These are phyloP conservation scores for Tanytarsus gracilentus DNA, from an alignment of 2,888 invertebrate species.

Conservation along the genomic window DNA sequence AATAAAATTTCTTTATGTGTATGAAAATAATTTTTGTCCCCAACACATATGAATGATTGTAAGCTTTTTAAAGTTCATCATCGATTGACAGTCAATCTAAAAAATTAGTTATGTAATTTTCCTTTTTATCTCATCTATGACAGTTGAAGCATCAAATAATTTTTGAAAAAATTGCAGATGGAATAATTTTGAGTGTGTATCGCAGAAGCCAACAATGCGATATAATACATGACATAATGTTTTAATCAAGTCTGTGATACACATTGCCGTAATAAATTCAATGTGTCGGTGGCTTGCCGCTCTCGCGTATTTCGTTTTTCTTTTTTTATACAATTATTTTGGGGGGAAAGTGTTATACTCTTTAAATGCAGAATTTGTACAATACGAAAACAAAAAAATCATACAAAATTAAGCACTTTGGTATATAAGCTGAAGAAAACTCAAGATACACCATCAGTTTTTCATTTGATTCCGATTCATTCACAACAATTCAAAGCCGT, in stretches of 20 bases:
- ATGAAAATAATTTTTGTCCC: too few relatives aligned
- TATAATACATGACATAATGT: too few relatives aligned
- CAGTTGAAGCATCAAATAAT: not conserved
- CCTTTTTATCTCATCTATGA: not conserved
- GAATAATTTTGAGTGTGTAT: not conserved
- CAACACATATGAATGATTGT: too few relatives aligned
- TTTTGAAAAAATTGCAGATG: not conserved
- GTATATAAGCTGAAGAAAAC: slow-evolving; percentile 22
- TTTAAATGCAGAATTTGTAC: slow-evolving; percentile 26
- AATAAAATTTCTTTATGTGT: too few relatives aligned
- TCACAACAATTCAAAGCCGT: slow-evolving; percentile 1
- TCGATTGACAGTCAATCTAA: too few relatives aligned
- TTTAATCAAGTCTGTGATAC: not conserved
- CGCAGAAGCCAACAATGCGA: not conserved
- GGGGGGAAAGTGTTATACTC: slow-evolving; percentile 21
- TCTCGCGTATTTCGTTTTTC: slow-evolving; percentile 2
- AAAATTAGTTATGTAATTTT: too few relatives aligned
- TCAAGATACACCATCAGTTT: slow-evolving; percentile 27
- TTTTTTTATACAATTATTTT: not conserved
- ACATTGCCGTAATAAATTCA: slow-evolving; percentile 10
- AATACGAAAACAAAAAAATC: slow-evolving; percentile 17
- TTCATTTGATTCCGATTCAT: slow-evolving; percentile 5
- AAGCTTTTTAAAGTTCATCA: too few relatives aligned
- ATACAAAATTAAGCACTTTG: slow-evolving; percentile 1
- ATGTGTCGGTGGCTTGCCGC: not conserved